Conservation (phyloP, 1,140 invertebrate species). For the Apis florea region DNA sequence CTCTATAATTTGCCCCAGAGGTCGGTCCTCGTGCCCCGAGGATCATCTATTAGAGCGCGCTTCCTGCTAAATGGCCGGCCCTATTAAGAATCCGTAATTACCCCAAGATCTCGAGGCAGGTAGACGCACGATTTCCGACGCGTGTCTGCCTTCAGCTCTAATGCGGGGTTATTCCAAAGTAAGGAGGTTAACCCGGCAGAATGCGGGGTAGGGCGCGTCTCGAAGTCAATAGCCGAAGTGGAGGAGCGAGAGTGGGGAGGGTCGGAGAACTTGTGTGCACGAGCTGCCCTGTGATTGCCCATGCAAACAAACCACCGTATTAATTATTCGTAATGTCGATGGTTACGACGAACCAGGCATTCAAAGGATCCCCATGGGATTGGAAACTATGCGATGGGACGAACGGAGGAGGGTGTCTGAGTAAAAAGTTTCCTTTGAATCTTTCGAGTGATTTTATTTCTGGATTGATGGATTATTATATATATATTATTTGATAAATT, state of each 20-base stretch:
- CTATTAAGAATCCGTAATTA: constrained; percentile 60
- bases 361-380: not conserved
- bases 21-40: not conserved
- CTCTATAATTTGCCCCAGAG: not conserved
- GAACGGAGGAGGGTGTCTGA: no score
- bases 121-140: constrained; percentile 48
- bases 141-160: constrained; percentile 43
- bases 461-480: no score
- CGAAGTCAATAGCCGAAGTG: constrained; percentile 53
- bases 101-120: constrained; percentile 30
- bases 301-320: constrained; percentile 62
- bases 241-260: constrained; percentile 26
- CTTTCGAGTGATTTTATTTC: no score
- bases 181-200: constrained; percentile 56
- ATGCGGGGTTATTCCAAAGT: constrained; percentile 48
- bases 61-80: not conserved
- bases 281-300: constrained; percentile 57
- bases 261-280: constrained; percentile 30
- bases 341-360: constrained; percentile 42
- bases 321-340: constrained; percentile 61
- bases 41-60: not conserved
- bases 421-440: no score
- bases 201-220: constrained; percentile 42
- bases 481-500: no score
- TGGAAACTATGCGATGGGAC: not conserved